Evolutionary conservation across 1,140 invertebrate genomes (phyloP), one percentile per base, ranked within the genome.

Genomic region (Trigoniulus corallinus): DNA sequence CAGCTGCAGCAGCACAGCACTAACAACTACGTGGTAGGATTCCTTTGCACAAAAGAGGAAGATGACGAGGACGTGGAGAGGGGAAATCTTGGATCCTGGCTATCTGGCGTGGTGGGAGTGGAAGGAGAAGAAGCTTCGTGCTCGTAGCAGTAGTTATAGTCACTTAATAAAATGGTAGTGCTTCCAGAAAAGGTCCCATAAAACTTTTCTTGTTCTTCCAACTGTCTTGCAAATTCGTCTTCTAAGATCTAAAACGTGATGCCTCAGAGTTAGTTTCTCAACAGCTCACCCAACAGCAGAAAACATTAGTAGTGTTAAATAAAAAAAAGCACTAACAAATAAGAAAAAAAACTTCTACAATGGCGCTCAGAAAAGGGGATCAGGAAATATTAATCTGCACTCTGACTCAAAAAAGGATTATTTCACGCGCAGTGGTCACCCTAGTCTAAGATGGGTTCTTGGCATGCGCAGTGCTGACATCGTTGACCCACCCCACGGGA

Each of bases 121-220:
- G n/a, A n/a, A 15, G 29, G 29, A 34, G 29, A 44, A 4, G 18
- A 7, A 7, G 42, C 7, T 10, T 44, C 24, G 18, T 12, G 24
- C 12, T 24, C 42, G 18, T 18, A 13, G 18, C 7, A 44, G 18
- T 18, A 7, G 42, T 20, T 24, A 44, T 20, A 44, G 18, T 44
- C 24, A 21, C 42, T 20, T 7, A 44, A 18, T 24, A 20, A 21
- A 10, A 24, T 12, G 12, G 42, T 10, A 12, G 42, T 24, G 4
- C 4, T 10, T 7, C 24, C 27, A 4, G 24, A 23, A 39, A 24
- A 50, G 44, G 53, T 53, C 43, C 69, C 71, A 58, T 74, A 88
- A 57, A 87, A 77, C 47, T 77, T 72, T 64, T 88, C 83, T 66
- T 88, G 85, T 58, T 88, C 84, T 60, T 85, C 83, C 53, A 84